phyloP scores from a whole-genome alignment of 2,888 invertebrate species.

The Drosophila ezoana region DNA sequence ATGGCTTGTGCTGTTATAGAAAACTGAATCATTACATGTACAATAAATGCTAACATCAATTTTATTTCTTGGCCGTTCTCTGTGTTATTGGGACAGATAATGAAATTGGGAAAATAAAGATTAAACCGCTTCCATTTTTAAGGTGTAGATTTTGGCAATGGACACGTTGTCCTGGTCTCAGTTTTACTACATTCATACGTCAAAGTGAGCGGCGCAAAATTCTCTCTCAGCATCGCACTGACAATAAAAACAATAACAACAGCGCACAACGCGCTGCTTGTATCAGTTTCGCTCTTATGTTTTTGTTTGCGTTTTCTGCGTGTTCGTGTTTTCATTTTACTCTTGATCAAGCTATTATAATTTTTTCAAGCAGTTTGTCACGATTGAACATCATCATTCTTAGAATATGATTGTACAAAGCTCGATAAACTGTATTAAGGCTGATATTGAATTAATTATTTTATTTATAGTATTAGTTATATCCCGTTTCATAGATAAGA shows the following conservation, averaged over 20 bases:
- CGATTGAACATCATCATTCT: neutral
- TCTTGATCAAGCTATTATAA: neutral
- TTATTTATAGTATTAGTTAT: neutral
- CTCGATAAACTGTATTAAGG: no score
- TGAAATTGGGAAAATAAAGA: neutral
- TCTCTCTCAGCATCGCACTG: slow-evolving; percentile 64
- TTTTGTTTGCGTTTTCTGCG: slow-evolving; percentile 75
- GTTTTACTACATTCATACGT: neutral
- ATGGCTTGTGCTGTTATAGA: slow-evolving; percentile 18
- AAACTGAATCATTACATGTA: neutral
- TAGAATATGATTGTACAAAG: neutral
- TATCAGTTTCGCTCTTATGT: slow-evolving; percentile 74
- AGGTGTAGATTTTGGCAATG: neutral
- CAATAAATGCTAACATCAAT: neutral
- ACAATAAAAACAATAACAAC: slow-evolving; percentile 47
- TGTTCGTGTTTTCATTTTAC: slow-evolving; percentile 69
- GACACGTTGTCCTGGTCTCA: slow-evolving; percentile 3
- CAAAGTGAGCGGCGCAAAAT: slow-evolving; percentile 24
- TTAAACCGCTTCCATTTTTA: neutral
- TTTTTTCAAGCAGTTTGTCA: slow-evolving; percentile 7
- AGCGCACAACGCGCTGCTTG: slow-evolving; percentile 51
- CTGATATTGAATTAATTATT: neutral
- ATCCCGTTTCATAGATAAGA: neutral
- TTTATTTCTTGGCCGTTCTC: neutral
- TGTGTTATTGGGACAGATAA: neutral